Percentiles rank a stretch among this genome's conserved stretches.
These are phyloP conservation scores for Patella vulgata DNA, from an alignment of 1,140 invertebrate species.

Conservation along the genomic window DNA sequence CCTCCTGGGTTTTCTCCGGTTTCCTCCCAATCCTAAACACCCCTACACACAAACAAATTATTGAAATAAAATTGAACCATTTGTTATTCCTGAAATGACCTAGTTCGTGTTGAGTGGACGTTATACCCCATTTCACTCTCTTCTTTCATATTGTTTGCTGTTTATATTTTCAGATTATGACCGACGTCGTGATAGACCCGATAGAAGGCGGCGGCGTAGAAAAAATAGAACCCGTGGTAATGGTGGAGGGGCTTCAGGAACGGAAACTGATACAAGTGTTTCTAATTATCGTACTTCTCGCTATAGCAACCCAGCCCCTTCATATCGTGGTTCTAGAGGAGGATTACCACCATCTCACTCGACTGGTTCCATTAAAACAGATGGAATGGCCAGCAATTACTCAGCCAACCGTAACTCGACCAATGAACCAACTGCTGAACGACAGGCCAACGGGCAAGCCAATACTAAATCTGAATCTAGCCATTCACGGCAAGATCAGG, in stretches of 20 bases:
- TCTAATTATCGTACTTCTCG: slow-evolving; percentile 48
- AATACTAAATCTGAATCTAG: slow-evolving; percentile 18
- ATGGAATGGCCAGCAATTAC: slow-evolving; percentile 3
- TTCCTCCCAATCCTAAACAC: too few species aligned
- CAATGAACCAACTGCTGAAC: slow-evolving; percentile 13
- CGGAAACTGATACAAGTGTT: slow-evolving; percentile 62
- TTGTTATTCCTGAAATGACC: too few species aligned
- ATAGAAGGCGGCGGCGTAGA: slow-evolving; percentile 39
- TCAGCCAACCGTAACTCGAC: slow-evolving; percentile 8
- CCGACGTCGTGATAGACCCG: slow-evolving; percentile 37
- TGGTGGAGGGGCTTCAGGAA: slow-evolving; percentile 55
- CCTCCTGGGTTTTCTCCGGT: too few species aligned
- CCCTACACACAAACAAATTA: too few species aligned
- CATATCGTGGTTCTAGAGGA: slow-evolving; percentile 9
- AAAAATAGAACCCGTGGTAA: slow-evolving; percentile 45
- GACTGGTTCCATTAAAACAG: slow-evolving; percentile 14
- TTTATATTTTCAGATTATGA: slow-evolving; percentile 45
- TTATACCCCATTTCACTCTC: too few species aligned
- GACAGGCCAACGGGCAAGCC: slow-evolving; percentile 9
- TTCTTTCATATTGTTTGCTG: too few species aligned
- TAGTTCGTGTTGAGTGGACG: too few species aligned
- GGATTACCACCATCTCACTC: neutral
- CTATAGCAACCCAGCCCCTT: slow-evolving; percentile 5
- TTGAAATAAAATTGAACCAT: too few species aligned
- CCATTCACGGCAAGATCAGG: slow-evolving; percentile 20